Evolutionary conservation across 2,888 invertebrate genomes (phyloP), one percentile per base, ranked within the genome.

Genomic region (Pteria penguin): DNA sequence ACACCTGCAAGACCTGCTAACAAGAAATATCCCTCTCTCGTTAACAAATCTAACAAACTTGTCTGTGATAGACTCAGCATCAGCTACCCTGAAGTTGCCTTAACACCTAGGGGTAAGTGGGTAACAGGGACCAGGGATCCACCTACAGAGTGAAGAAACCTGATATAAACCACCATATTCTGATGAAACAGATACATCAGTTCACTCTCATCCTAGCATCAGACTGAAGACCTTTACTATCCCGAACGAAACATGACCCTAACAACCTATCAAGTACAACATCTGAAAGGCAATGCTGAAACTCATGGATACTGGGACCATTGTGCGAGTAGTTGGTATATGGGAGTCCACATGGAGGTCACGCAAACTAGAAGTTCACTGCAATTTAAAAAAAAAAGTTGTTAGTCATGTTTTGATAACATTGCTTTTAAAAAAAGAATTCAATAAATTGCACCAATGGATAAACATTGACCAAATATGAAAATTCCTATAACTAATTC

Each of bases 1-100:
- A 81, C 72, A 65, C 72, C 73, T 72, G 67, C 72, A n/a, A 81
- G 27, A 26, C 62, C 62, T 26, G 27, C 54, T 4, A 76, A 4
- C n/a, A n/a, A 45, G 68, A 32, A 52, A 72, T 32, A 36, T 71
- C 71, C 11, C 62, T 72, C 2, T 61, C 4, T 2, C 32, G n/a
- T 18, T 2, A 80, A 36, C 60, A 76, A 33, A 57, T 18, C 26
- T n/a, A 65, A 14, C 8, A 76, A 29, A n/a, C 61, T 70, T 58
- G 45, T 8, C 24, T 18, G 36, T 58, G 2, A 78, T 78, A 32
- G 55, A 22, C 31, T 74, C 71, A 33, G 76, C 70, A 78, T 75
- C 61, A 31, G 80, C 77, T 14, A 54, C 55, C 3, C n/a, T n/a
- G 27, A 14, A 80, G 29, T 31, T 71, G 65, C 14, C 62, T 27